These are phyloP conservation scores for Spialia ferax DNA, from an alignment of 2,888 invertebrate species.

Conservation along the genomic window DNA sequence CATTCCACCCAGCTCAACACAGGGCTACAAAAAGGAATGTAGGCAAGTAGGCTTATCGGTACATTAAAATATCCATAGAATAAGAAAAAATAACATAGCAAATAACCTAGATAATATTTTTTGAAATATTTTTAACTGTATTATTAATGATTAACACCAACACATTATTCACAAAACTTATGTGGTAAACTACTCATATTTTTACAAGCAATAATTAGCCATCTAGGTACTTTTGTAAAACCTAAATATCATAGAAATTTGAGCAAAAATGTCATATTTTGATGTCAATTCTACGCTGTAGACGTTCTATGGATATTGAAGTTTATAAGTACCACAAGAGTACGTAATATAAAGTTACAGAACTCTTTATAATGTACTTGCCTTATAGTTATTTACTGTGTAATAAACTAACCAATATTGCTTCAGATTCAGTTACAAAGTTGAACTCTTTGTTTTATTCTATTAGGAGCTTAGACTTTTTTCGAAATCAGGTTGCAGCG, in stretches of 20 bases:
- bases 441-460: neutral
- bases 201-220: neutral
- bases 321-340: constrained; percentile 19
- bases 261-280: neutral
- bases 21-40: too few relatives aligned
- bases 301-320: constrained; percentile 3
- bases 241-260: neutral
- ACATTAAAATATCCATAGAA: too few relatives aligned
- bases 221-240: neutral
- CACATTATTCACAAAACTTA: too few relatives aligned
- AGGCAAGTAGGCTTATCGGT: too few relatives aligned
- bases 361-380: constrained; percentile 18
- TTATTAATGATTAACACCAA: too few relatives aligned
- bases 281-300: neutral
- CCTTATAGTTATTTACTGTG: constrained; percentile 2
- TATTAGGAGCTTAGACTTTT: too few relatives aligned
- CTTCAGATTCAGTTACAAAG: neutral
- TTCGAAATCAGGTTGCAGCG: too few relatives aligned
- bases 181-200: neutral
- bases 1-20: too few relatives aligned
- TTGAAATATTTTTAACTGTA: too few relatives aligned
- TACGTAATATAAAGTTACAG: constrained; percentile 16
- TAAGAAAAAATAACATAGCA: too few relatives aligned
- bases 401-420: constrained; percentile 9
- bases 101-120: too few relatives aligned